Base-by-base conservation (phyloP, 2,888 invertebrate species). In the Geophilus truncorum region DNA sequence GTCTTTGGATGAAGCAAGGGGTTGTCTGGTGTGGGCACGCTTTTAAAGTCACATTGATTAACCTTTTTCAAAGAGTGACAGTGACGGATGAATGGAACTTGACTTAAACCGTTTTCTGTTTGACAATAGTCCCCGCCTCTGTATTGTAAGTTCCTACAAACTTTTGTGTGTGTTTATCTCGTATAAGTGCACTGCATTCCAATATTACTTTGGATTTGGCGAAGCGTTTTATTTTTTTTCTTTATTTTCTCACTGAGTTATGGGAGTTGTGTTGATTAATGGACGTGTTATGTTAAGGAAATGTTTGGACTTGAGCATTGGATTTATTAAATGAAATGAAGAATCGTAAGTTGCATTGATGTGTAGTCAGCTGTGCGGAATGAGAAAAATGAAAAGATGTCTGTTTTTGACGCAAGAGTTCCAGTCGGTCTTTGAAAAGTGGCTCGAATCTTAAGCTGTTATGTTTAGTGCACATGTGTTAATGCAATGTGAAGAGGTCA, bases 401-500 rank as follows among this genome's bases (percentile, higher is more conserved):
- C 51, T 51, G 51, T 25, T 25, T 70, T 70, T 70, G 70, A 70
- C 15, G 70, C 28, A 5, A 4, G 28, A 28, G n/a, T 70, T 70
- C n/a, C 12, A 25, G 23, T 62, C 10, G 70, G 70, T 10, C 28
- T 70, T 70, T 9, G n/a, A n/a, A n/a, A n/a, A 70, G 70, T 70
- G 70, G 70, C 23, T 12, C 28, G 51, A 28, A 70, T 70, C 70
- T 70, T 70, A 70, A 70, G 70, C 23, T 28, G 28, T 15, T 25
- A 28, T 70, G 70, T 25, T 70, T 70, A 70, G 70, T 23, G 70
- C 70, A 25, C 23, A 45, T 45, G 70, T 70, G 70, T 25, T 70
- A 70, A 70, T 70, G 70, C 70, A 28, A 70, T 70, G 70, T 70
- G 70, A 70, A 70, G 70, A 70, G 70, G 70, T 70, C 70, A 70